Base-by-base conservation (phyloP, 2,888 invertebrate genomes). In the Mystacides longicornis region DNA sequence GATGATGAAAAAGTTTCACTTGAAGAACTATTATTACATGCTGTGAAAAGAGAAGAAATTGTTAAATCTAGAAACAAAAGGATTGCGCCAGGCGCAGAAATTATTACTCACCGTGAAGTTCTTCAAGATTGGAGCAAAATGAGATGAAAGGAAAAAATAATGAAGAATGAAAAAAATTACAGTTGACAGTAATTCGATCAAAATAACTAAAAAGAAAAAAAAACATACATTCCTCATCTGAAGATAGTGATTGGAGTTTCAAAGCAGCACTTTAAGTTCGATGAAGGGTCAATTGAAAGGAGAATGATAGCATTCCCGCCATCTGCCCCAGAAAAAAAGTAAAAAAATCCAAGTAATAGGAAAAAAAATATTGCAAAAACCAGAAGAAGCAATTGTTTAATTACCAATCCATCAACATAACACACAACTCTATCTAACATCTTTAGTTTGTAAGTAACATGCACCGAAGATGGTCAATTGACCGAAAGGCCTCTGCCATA, bases 61-160 rank as follows among this genome's bases (percentile, higher is more conserved):
- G 43, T 43, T 14, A 43, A 43, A 43, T 43, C 16, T 7, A 43
- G 16, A 43, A 43, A 16, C 5, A 43, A 43, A 43, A 43, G 43
- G 16, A 43, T 43, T 43, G 43, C 43, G 16, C 43, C 43, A 43
- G 43, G 43, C 43, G 43, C 43, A 14, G 43, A 43, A 43, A 43
- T 43, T 43, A 43, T 43, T 43, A 43, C 18, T 43, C 43, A 43
- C 43, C 16, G 43, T 16, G 43, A 43, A 14, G 43, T 43, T 7
- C 43, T 43, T 43, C 43, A 43, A 43, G 43, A 16, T 43, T 43
- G 43, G 43, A 43, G 43, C 43, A 43, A 43, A 7, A 43, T 43
- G 43, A 43, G 7, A 43, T 43, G 43, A 16, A 43, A 16, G 16
- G 16, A 43, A 43, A 43, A 16, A 43, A 16, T 7, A 43, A 14